Evolutionary conservation across 1,140 invertebrate species (phyloP).

Genomic region (Pogonomyrmex californicus): DNA sequence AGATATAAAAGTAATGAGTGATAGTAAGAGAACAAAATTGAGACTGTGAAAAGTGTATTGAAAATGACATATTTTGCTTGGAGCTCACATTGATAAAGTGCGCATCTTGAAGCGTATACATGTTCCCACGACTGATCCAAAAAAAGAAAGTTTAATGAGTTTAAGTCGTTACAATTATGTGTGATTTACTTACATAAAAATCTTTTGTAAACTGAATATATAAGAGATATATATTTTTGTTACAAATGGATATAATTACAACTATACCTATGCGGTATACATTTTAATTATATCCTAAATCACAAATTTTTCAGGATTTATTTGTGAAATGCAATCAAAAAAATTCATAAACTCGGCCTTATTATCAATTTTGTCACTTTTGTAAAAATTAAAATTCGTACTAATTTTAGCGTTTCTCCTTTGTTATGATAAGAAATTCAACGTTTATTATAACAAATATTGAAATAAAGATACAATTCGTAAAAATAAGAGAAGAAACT

Average conservation of each 20-base stretch:
- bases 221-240: background rate
- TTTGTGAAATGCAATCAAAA: background rate
- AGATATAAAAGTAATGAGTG: conserved; percentile 53
- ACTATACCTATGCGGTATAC: background rate
- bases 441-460: background rate
- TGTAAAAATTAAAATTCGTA: background rate
- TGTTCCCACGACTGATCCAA: background rate
- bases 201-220: conserved; percentile 15
- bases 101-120: background rate
- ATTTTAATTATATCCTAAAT: background rate
- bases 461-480: background rate
- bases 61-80: conserved; percentile 62
- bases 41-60: conserved; percentile 60
- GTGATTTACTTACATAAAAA: background rate
- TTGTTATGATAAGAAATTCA: background rate
- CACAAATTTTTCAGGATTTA: background rate
- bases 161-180: background rate
- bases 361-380: background rate
- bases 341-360: background rate
- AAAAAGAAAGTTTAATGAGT: conserved; percentile 2
- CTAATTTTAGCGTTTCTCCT: background rate
- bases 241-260: background rate
- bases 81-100: conserved; percentile 43
- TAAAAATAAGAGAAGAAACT: background rate
- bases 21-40: conserved; percentile 46